Percentiles rank a stretch among this genome's conserved stretches.
Conservation (phyloP, 2,113 vertebrate genomes). For the Melanotaenia duboulayi region DNA sequence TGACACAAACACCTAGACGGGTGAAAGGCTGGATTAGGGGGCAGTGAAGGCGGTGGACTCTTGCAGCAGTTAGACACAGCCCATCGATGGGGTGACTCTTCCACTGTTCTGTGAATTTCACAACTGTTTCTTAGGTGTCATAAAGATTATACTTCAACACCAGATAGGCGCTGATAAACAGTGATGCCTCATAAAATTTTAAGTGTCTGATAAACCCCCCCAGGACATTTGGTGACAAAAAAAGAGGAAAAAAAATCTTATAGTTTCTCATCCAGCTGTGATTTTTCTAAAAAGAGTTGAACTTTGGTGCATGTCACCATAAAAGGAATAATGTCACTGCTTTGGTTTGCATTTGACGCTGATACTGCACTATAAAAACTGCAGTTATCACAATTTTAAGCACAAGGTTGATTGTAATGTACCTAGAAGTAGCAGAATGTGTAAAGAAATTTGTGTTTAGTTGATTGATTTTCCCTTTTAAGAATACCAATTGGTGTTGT, state of each 20-base stretch:
- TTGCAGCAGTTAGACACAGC: slow-evolving; percentile 41
- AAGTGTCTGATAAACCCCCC: slow-evolving; percentile 55
- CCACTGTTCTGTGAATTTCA: slow-evolving; percentile 46
- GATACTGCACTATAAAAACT: too few relatives aligned
- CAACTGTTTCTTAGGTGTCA: slow-evolving; percentile 60
- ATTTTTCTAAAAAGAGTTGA: slow-evolving; percentile 46
- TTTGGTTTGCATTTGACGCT: not conserved
- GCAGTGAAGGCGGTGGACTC: slow-evolving; percentile 12
- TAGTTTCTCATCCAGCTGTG: slow-evolving; percentile 25
- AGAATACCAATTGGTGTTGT: too few relatives aligned
- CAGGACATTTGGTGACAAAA: slow-evolving; percentile 31
- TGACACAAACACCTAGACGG: slow-evolving; percentile 32
- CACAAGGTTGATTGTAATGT: too few relatives aligned
- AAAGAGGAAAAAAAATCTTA: slow-evolving; percentile 7
- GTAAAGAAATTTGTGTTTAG: too few relatives aligned
- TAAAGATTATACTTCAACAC: slow-evolving; percentile 68
- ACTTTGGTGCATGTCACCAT: slow-evolving; percentile 53
- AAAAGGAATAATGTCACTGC: slow-evolving; percentile 31
- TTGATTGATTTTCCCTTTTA: too few relatives aligned
- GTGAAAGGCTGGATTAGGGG: slow-evolving; percentile 34
- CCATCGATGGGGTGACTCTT: slow-evolving; percentile 66
- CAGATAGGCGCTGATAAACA: slow-evolving; percentile 65
- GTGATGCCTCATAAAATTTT: slow-evolving; percentile 57
- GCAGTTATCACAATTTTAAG: too few relatives aligned
- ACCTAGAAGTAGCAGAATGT: too few relatives aligned